Percentiles rank a stretch among this genome's conserved stretches.
Evolutionary conservation across 2,888 invertebrate species (phyloP).

Genomic region (Gnatocerus cornutus): DNA sequence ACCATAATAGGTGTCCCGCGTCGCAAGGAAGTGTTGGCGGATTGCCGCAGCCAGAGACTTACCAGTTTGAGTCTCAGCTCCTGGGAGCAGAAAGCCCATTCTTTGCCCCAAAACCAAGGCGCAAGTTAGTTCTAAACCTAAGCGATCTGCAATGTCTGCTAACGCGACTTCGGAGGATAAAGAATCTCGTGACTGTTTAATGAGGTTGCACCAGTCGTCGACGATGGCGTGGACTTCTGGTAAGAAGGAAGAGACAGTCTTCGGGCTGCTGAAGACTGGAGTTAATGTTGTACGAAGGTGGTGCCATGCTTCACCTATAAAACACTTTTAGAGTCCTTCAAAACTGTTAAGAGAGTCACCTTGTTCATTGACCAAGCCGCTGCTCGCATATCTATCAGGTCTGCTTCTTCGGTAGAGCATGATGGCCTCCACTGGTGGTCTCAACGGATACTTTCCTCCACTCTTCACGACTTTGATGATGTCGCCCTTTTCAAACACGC

Average conservation of each 20-base stretch:
- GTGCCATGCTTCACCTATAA: slow-evolving; percentile 85
- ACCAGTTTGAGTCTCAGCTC: slow-evolving; percentile 72
- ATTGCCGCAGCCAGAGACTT: slow-evolving; percentile 81
- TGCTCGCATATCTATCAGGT: slow-evolving; percentile 86
- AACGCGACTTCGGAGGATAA: slow-evolving; percentile 73
- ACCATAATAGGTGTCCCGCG: slow-evolving; percentile 87
- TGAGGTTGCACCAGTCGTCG: slow-evolving; percentile 83
- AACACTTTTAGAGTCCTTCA: background rate
- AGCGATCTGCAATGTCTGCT: slow-evolving; percentile 83
- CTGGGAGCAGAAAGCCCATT: slow-evolving; percentile 79
- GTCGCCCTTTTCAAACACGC: slow-evolving; percentile 80
- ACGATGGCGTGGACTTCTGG: slow-evolving; percentile 84
- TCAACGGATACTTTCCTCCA: slow-evolving; percentile 82
- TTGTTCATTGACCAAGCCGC: slow-evolving; percentile 89
- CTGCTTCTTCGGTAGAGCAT: slow-evolving; percentile 82
- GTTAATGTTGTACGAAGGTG: slow-evolving; percentile 82
- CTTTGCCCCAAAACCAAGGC: slow-evolving; percentile 85
- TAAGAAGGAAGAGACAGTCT: slow-evolving; percentile 82
- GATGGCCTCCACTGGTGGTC: slow-evolving; percentile 89
- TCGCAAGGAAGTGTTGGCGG: slow-evolving; percentile 84
- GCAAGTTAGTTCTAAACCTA: slow-evolving; percentile 88
- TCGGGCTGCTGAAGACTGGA: slow-evolving; percentile 83
- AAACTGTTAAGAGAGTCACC: slow-evolving; percentile 67
- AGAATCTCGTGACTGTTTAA: slow-evolving; percentile 74
- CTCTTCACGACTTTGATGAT: slow-evolving; percentile 85